Base-by-base conservation (phyloP, 2,113 vertebrate genomes). In the Rattus norvegicus region DNA sequence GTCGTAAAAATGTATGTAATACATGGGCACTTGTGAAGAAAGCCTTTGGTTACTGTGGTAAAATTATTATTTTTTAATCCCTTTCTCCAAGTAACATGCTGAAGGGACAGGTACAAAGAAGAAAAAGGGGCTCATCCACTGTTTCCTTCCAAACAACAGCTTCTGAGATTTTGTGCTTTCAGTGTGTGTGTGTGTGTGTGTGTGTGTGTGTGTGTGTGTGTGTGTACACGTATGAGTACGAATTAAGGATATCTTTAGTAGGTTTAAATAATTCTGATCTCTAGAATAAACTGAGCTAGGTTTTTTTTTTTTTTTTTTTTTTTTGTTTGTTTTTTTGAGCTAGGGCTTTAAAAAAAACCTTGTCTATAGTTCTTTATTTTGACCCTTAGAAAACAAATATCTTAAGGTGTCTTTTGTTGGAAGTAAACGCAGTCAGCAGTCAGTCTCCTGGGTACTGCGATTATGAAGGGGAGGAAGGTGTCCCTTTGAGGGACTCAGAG, bases 321-420 rank as follows among this genome's bases (percentile, higher is more conserved):
- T 43, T 43, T 43, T 43, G 43, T 43, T 43, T 43, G 43, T 43
- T 43, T 43, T 43, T 43, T 43, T 43, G 43, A 43, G 43, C 43
- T 43, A 43, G 43, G 43, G 3, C 43, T 43, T 43, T 43, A 43
- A 52, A 59, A 56, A 52, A 6, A 17, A 4, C 59, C 73, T 43
- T 85, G 20, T 73, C 12, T 87, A 56, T 30, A 85, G 59, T 47
- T 85, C 88, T 70, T 93, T 61, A 30, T 56, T 81, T 72, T 33
- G 88, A 70, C 26, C 83, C 67, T 95, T 89, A 56, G 93, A 76
- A 89, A 86, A 13, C 61, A 11, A 43, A 6, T 67, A 79, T 88
- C 69, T 67, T 49, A 17, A 69, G 80, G 56, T 67, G 75, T 70
- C 39, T 49, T 33, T 17, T 17, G 43, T 20, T 63, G 92, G 75